phyloP scores from a whole-genome alignment of 1,140 invertebrate species.

The Heliconius hewitsoni region DNA sequence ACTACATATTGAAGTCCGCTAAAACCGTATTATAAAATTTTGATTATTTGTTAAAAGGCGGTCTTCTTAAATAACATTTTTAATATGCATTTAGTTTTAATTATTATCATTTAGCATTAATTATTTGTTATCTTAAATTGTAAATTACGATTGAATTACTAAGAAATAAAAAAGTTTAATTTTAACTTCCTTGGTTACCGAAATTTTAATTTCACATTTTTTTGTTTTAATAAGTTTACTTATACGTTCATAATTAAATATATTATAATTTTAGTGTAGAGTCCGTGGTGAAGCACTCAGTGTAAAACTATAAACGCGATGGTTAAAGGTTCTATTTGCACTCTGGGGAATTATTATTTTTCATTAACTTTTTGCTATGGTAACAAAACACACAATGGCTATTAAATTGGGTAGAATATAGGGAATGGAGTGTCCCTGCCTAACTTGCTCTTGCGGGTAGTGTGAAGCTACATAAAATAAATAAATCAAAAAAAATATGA shows the following conservation, averaged over 20 bases:
- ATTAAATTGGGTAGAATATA: too few species aligned
- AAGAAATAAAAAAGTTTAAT: not conserved
- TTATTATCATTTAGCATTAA: not conserved
- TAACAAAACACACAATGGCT: too few species aligned
- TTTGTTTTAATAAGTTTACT: not conserved
- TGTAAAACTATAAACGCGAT: too few species aligned
- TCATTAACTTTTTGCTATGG: too few species aligned
- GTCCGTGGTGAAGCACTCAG: too few species aligned
- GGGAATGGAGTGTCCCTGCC: too few species aligned
- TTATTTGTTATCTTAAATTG: conserved; percentile 1
- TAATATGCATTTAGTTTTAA: not conserved
- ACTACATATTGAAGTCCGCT: conserved; percentile 7
- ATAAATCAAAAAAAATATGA: too few species aligned
- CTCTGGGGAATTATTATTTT: too few species aligned
- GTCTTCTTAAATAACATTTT: not conserved
- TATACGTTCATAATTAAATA: not conserved
- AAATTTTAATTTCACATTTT: not conserved
- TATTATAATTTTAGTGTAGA: too few species aligned
- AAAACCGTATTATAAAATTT: not conserved
- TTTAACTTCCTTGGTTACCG: not conserved
- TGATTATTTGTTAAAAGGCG: conserved; percentile 5
- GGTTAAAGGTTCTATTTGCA: too few species aligned
- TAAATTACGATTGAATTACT: not conserved
- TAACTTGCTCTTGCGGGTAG: too few species aligned
- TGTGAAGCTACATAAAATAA: too few species aligned